Evolutionary conservation across 2,113 vertebrate genomes (phyloP).

Genomic region (Halichoerus grypus): DNA sequence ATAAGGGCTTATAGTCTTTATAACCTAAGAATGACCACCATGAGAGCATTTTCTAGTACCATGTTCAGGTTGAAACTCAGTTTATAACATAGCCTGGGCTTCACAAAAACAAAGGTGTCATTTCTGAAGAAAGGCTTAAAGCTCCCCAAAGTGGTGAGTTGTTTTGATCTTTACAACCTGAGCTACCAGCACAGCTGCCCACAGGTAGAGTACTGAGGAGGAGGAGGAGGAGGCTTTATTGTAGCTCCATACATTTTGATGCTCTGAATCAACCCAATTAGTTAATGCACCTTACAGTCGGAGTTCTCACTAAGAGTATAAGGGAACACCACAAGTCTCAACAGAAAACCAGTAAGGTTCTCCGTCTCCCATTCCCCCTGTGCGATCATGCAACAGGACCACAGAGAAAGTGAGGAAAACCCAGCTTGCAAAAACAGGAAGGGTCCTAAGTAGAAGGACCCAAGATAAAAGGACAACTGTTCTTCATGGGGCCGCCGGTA

Average conservation of each 20-base stretch:
- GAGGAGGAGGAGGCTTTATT: not conserved
- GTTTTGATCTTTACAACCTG: not conserved
- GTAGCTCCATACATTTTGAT: not conserved
- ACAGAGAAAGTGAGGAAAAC: not conserved
- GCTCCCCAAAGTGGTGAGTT: not conserved
- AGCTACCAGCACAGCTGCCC: not conserved
- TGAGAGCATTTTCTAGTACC: not conserved
- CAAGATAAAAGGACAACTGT: not conserved
- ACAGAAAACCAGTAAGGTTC: not conserved
- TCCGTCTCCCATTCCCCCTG: not conserved
- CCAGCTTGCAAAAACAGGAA: not conserved
- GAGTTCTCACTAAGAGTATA: not conserved
- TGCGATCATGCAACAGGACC: not conserved
- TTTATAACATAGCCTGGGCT: not conserved
- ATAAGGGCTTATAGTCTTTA: not conserved
- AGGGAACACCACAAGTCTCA: not conserved
- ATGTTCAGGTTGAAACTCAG: not conserved
- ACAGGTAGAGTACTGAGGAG: not conserved
- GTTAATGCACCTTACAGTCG: too few species aligned
- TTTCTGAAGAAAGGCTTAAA: slow-evolving; percentile 22
- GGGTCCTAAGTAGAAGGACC: not conserved
- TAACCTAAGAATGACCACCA: not conserved
- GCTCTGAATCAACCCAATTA: not conserved
- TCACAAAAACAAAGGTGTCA: not conserved
- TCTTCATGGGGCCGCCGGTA: not conserved